phyloP scores from a whole-genome alignment of 2,797 vertebrate species.

The Lophius americanus region DNA sequence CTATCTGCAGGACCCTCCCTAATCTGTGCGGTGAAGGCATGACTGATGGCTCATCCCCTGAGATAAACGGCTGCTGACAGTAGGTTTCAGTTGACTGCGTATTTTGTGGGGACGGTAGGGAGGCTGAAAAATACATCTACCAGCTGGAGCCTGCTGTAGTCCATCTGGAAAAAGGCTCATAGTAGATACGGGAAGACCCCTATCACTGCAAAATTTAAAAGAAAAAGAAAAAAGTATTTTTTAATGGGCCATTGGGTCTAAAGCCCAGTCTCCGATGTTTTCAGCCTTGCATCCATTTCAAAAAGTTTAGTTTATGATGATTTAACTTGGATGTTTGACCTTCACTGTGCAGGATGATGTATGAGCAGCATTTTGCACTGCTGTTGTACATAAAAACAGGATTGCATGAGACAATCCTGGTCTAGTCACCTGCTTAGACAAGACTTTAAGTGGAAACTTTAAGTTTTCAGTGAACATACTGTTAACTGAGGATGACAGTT shows the following conservation, averaged over 20 bases:
- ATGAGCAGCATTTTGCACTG: constrained; percentile 4
- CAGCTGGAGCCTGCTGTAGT: constrained; percentile 53
- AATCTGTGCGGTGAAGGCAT: constrained; percentile 8
- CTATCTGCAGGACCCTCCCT: constrained; percentile 11
- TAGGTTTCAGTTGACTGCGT: constrained; percentile 43
- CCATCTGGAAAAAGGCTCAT: constrained; percentile 69
- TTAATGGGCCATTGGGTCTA: constrained; percentile 8
- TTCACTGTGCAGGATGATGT: constrained; percentile 11
- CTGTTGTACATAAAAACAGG: not conserved
- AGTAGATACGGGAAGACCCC: constrained; percentile 31
- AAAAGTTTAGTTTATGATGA: constrained; percentile 8
- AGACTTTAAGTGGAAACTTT: not conserved
- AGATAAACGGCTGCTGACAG: constrained; percentile 43
- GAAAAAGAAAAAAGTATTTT: constrained; percentile 11
- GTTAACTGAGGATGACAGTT: not conserved
- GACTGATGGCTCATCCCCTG: constrained; percentile 23
- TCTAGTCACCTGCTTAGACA: not conserved
- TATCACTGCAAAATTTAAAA: constrained; percentile 15
- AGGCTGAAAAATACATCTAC: constrained; percentile 66
- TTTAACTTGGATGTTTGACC: constrained; percentile 25
- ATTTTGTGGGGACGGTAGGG: constrained; percentile 22
- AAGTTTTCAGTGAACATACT: not conserved
- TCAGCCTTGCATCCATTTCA: not conserved
- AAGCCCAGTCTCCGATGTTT: constrained; percentile 1
- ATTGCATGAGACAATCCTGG: not conserved